phyloP scores from a whole-genome alignment of 1,140 invertebrate genomes.

The Laupala kohalensis region DNA sequence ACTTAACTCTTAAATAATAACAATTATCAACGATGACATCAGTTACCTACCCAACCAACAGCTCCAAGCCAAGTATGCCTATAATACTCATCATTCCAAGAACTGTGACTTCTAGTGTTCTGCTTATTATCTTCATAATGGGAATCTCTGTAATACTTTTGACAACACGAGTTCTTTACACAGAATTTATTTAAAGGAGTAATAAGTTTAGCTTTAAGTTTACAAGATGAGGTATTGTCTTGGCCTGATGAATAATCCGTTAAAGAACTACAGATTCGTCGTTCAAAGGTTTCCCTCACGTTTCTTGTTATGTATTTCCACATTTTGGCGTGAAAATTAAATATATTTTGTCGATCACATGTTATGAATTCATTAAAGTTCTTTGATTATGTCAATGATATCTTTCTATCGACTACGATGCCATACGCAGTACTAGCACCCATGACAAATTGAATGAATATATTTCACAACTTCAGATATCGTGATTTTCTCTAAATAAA shows the following conservation, averaged over 20 bases:
- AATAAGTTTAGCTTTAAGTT: slow-evolving; percentile 19
- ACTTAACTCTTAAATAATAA: background rate
- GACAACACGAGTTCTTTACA: too few species aligned
- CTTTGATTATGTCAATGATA: background rate
- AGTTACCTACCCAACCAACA: slow-evolving; percentile 25
- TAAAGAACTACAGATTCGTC: slow-evolving; percentile 25
- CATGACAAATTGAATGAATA: too few species aligned
- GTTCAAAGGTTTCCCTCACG: slow-evolving; percentile 25
- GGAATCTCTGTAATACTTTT: too few species aligned
- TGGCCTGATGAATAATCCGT: slow-evolving; percentile 24
- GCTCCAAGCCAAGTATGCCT: slow-evolving; percentile 25
- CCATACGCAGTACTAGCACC: too few species aligned
- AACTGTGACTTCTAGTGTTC: slow-evolving; percentile 17
- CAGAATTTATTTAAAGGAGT: too few species aligned
- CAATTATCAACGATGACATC: background rate
- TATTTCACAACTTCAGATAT: too few species aligned
- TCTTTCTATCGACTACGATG: background rate
- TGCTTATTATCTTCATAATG: too few species aligned
- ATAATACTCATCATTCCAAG: slow-evolving; percentile 16
- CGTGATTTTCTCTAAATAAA: too few species aligned
- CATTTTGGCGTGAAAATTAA: too few species aligned
- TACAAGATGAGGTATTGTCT: slow-evolving; percentile 18
- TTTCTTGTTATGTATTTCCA: slow-evolving; percentile 27
- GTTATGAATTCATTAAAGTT: too few species aligned
- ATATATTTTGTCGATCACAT: background rate